phyloP scores from a whole-genome alignment of 2,888 invertebrate species.

The Prosapia bicincta region DNA sequence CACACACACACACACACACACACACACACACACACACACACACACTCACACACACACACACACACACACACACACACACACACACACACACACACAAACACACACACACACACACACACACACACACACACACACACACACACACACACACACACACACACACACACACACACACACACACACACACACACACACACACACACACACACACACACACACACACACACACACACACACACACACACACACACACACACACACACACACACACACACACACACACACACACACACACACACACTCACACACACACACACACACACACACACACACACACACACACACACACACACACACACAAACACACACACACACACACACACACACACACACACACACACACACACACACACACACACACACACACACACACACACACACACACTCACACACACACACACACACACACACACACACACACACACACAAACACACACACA shows the following conservation, averaged over 20 bases:
- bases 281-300: not conserved
- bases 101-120: not conserved
- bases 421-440: not conserved
- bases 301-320: not conserved
- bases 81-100: not conserved
- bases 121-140: not conserved
- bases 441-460: not conserved
- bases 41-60: not conserved
- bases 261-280: not conserved
- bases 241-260: not conserved
- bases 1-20: constrained; percentile 6
- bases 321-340: not conserved
- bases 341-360: too few relatives aligned
- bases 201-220: not conserved
- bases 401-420: not conserved
- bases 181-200: not conserved
- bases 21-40: constrained; percentile 3
- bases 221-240: not conserved
- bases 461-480: not conserved
- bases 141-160: not conserved
- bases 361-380: too few relatives aligned
- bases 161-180: not conserved
- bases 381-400: not conserved
- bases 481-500: too few relatives aligned
- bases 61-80: not conserved